Base-by-base conservation (phyloP, 1,140 invertebrate genomes). In the Parasteatoda tepidariorum region DNA sequence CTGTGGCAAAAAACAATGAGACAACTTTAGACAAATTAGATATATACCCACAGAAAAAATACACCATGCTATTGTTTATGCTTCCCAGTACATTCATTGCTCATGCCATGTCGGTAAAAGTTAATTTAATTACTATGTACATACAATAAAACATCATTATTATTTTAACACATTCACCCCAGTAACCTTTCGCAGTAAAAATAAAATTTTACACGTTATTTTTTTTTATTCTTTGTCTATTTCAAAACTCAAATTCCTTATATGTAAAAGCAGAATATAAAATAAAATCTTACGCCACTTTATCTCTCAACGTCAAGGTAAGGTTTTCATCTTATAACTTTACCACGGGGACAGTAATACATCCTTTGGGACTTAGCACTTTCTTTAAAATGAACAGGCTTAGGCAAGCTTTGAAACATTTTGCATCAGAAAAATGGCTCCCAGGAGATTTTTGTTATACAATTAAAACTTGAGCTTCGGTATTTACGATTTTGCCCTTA, bases 381-480 rank as follows among this genome's bases (percentile, higher is more conserved):
- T 71, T 71, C 68, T 71, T 71, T 71, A 71, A 68, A 68, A 68
- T 24, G 66, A 68, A 68, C 24, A 34, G 34, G 33, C 41, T 68
- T 41, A 48, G 38, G 26, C 34, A 24, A n/a, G 33, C 6, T 26
- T 3, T 11, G 13, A 22, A 68, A 26, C 48, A 71, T 55, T 71
- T 55, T 55, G 54, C 24, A 57, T 57, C 48, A 28, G 7, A 28
- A n/a, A 31, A 71, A 71, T 57, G 28, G 68, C 48, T 31, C 68
- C 15, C 68, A 0, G 7, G 68, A 34, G 68, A 71, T 18, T 71
- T 57, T 55, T 30, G 18, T 28, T 48, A 71, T 34, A 71, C 68
- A 71, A 71, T 71, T 71, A 71, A 71, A 71, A 71, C 26, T 71
- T 48, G 6, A 71, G 68, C 48, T 55, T n/a, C 22, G 41, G 54